A percentile compares a stretch with the other conserved stretches of the same genome.
Evolutionary conservation across 2,888 invertebrate genomes (phyloP).

Genomic region (Dromius quadrimaculatus): DNA sequence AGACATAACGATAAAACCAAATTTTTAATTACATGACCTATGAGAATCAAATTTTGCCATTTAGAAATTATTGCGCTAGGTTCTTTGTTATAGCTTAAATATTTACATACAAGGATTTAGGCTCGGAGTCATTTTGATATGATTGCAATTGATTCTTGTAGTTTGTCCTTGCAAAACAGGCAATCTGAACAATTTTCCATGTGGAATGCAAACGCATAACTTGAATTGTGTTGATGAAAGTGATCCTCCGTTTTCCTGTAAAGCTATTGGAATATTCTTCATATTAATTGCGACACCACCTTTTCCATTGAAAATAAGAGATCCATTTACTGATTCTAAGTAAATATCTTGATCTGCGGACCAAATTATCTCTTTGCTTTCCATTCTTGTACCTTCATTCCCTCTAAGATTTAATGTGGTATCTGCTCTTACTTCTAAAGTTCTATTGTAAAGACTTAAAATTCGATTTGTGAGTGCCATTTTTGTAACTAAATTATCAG

Average conservation of each 20-base stretch:
- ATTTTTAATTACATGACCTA: no score
- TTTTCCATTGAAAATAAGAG: constrained; percentile 76
- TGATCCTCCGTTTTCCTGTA: constrained; percentile 63
- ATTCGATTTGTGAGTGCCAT: constrained; percentile 79
- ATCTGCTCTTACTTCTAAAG: constrained; percentile 76
- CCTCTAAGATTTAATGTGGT: constrained; percentile 78
- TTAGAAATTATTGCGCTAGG: constrained; percentile 11
- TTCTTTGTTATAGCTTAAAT: not conserved
- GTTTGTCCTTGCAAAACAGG: constrained; percentile 74
- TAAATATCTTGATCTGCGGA: constrained; percentile 84
- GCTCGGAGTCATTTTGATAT: constrained; percentile 72
- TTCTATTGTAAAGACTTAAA: constrained; percentile 78
- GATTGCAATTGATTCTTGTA: constrained; percentile 72
- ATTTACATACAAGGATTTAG: constrained; percentile 75
- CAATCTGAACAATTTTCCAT: constrained; percentile 85
- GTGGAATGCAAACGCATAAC: constrained; percentile 91
- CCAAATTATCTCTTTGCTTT: constrained; percentile 79
- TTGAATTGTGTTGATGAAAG: constrained; percentile 78
- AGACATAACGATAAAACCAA: no score
- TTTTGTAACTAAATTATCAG: constrained; percentile 75
- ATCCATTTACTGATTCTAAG: constrained; percentile 81
- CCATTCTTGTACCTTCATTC: constrained; percentile 81
- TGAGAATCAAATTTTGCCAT: no score
- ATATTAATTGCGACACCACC: constrained; percentile 80
- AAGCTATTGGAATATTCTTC: constrained; percentile 77